Evolutionary conservation across 2,888 invertebrate species (phyloP).

Genomic region (Dorcus hopei): DNA sequence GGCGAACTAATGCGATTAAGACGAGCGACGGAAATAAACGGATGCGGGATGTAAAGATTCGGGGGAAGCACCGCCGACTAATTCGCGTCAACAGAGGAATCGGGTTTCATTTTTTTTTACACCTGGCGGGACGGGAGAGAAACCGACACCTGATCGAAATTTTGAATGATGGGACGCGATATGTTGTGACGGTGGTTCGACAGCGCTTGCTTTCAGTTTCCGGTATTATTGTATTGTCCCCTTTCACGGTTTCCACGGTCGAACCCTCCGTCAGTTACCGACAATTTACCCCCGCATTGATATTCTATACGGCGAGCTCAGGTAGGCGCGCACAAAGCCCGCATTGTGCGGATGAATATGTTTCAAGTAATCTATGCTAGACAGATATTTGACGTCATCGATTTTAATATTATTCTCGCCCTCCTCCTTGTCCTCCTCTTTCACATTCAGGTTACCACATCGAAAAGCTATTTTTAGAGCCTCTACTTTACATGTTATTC

Average conservation of each 20-base stretch:
- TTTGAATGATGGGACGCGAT: constrained; percentile 27
- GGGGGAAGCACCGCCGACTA: constrained; percentile 22
- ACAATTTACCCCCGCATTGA: constrained; percentile 22
- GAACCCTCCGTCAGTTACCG: constrained; percentile 18
- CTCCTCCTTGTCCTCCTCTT: too few relatives aligned
- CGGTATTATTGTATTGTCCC: constrained; percentile 24
- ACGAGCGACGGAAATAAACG: constrained; percentile 20
- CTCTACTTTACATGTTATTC: too few relatives aligned
- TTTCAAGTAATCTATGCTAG: neutral
- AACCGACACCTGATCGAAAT: constrained; percentile 31
- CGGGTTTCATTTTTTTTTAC: constrained; percentile 30
- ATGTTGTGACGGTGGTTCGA: constrained; percentile 34
- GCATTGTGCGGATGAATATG: neutral
- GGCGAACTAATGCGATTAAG: constrained; percentile 34
- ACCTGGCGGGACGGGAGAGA: constrained; percentile 19
- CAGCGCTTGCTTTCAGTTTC: constrained; percentile 30
- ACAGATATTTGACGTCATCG: neutral
- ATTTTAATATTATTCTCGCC: too few relatives aligned
- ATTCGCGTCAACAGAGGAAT: constrained; percentile 37
- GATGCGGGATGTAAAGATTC: constrained; percentile 28
- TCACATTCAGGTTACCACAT: too few relatives aligned
- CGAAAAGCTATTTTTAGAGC: too few relatives aligned
- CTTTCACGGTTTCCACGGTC: constrained; percentile 14
- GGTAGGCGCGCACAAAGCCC: constrained; percentile 6
- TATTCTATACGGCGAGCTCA: constrained; percentile 25